Evolutionary conservation across 2,797 vertebrate species (phyloP), one percentile per base, ranked within the genome.

Genomic region (Serranus cabrilla): DNA sequence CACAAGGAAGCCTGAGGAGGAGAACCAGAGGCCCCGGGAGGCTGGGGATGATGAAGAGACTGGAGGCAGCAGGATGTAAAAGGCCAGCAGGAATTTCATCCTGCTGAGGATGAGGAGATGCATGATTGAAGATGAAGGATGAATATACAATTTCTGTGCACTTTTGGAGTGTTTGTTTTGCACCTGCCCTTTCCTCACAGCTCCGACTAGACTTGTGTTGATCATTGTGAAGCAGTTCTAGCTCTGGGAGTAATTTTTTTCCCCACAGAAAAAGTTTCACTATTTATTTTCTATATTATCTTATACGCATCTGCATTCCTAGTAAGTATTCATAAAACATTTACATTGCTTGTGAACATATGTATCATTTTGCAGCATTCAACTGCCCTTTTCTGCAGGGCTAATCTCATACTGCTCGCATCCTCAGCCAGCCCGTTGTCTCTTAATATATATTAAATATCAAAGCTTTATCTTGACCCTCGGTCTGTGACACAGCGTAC

Each of bases 61-160:
- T 0, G 96, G 96, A 10, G 94, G 95, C 84, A 97, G 96, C 18
- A 94, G 97, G 13, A 71, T 94, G 72, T 91, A 93, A 0, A 87
- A 87, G 50, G 25, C 72, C 76, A 83, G 72, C 81, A 95, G 92
- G 78, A 97, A 93, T 97, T 97, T 34, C 34, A 34, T 4, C 87
- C 91, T 0, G 55, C 61, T 25, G 93, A 94, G 0, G 93, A 94
- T 0, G 95, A 95, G 1, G 93, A 94, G 1, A 91, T 91, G 0
- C 93, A 94, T 0, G 91, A 94, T 5, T 47, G 91, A 95, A 2
- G 80, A 82, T 0, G 67, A 84, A 1, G 71, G 83, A 12, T 34
- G 20, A 23, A 37, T 77, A 63, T 40, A 17, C 23, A 34, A 34
- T 34, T 34, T 34, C 8, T 34, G 34, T 16, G 50, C 13, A 51